Conservation (phyloP, 2,797 vertebrate species). For the Selene dorsalis region DNA sequence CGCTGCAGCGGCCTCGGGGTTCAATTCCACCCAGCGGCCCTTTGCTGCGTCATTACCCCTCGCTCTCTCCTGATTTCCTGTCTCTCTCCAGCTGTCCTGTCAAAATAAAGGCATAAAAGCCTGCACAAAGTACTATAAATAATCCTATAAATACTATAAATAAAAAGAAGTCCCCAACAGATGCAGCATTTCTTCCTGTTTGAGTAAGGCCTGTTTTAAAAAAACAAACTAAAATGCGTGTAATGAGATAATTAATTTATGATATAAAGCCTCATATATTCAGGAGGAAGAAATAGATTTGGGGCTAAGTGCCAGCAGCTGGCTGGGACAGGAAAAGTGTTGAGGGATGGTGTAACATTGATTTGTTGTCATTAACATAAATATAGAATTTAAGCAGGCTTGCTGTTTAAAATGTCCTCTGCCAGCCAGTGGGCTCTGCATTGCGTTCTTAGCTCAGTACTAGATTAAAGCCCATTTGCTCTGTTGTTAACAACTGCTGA, state of each 20-base stretch:
- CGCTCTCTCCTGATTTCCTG: too few relatives aligned
- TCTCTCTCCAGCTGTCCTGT: too few relatives aligned
- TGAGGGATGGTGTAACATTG: not conserved
- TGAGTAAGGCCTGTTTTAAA: not conserved
- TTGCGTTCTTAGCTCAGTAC: not conserved
- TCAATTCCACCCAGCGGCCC: too few relatives aligned
- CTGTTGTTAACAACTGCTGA: constrained; percentile 50
- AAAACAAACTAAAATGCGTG: too few relatives aligned
- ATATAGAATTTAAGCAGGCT: not conserved
- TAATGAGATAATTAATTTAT: not conserved
- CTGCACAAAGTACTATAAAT: too few relatives aligned
- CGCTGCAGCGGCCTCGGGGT: too few relatives aligned
- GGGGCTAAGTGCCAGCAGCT: not conserved
- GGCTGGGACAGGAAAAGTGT: not conserved
- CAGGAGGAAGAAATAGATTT: not conserved
- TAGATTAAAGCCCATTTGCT: constrained; percentile 46
- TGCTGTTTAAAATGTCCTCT: not conserved
- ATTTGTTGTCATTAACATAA: not conserved
- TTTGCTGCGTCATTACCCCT: too few relatives aligned
- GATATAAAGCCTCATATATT: not conserved
- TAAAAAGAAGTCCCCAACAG: too few relatives aligned
- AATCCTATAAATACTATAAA: too few relatives aligned
- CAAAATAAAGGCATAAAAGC: too few relatives aligned
- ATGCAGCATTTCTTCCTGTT: too few relatives aligned
- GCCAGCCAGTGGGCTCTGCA: not conserved